phyloP scores from a whole-genome alignment of 2,113 vertebrate species.

The Aptenodytes patagonicus region DNA sequence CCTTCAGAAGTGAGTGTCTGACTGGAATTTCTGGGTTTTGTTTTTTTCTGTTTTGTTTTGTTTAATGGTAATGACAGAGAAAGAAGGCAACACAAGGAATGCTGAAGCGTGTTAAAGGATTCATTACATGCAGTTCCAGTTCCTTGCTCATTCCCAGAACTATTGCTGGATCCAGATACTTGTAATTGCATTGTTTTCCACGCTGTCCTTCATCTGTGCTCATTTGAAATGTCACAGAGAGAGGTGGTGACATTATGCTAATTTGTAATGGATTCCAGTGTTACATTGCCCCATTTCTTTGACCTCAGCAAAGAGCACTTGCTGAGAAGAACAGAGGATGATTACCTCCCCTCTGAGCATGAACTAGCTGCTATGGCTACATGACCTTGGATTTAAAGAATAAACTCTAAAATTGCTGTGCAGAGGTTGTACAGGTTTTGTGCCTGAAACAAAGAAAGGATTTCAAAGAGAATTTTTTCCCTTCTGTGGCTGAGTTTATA shows the following conservation, averaged over 20 bases:
- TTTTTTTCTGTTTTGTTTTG: not conserved
- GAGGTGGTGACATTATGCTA: conserved; percentile 65
- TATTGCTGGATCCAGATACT: not conserved
- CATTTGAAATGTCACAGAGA: conserved; percentile 62
- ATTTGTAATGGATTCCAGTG: conserved; percentile 62
- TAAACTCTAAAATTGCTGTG: conserved; percentile 53
- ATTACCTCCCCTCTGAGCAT: conserved; percentile 62
- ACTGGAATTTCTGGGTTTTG: not conserved
- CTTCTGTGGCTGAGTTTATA: not conserved
- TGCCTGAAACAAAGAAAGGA: conserved; percentile 57
- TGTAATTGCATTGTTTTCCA: conserved; percentile 37
- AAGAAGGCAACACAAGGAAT: not conserved
- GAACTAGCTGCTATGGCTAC: conserved; percentile 42
- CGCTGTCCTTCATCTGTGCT: conserved; percentile 32
- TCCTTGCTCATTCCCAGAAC: not conserved
- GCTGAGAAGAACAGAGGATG: conserved; percentile 59
- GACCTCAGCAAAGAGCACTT: conserved; percentile 63
- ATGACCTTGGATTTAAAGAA: conserved; percentile 64
- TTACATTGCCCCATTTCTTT: conserved; percentile 54
- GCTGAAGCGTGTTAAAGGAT: not conserved
- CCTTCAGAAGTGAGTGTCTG: not conserved
- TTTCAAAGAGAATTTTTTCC: conserved; percentile 49
- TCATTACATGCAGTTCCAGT: not conserved
- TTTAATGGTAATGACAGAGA: not conserved
- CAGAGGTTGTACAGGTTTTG: conserved; percentile 51